phyloP scores from a whole-genome alignment of 2,888 invertebrate genomes.

The Baronia brevicornis region DNA sequence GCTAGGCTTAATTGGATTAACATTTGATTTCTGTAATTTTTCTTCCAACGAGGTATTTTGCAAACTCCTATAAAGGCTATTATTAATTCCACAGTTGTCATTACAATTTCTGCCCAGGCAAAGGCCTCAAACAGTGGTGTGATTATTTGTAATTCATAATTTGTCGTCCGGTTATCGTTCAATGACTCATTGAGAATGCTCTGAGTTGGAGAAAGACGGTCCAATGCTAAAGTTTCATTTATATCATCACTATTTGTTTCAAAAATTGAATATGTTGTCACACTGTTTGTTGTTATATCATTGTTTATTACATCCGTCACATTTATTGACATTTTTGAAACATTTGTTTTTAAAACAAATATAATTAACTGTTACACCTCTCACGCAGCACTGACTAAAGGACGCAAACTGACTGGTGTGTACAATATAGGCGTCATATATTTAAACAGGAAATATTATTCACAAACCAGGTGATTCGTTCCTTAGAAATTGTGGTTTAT shows the following conservation, averaged over 20 bases:
- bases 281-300: slow-evolving; percentile 17
- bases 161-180: background rate
- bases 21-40: slow-evolving; percentile 65
- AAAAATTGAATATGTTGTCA: slow-evolving; percentile 17
- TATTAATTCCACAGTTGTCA: slow-evolving; percentile 52
- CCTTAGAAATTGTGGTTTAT: slow-evolving; percentile 49
- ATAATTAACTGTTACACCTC: slow-evolving; percentile 2
- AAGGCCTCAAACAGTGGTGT: slow-evolving; percentile 39
- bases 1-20: slow-evolving; percentile 56
- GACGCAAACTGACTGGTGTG: slow-evolving; percentile 31
- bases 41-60: slow-evolving; percentile 54
- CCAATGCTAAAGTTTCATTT: slow-evolving; percentile 1
- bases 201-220: background rate
- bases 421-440: slow-evolving; percentile 20
- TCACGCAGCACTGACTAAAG: slow-evolving; percentile 15
- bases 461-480: slow-evolving; percentile 40
- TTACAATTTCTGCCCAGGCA: slow-evolving; percentile 49
- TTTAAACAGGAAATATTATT: slow-evolving; percentile 55
- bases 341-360: slow-evolving; percentile 24
- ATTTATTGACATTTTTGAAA: slow-evolving; percentile 33
- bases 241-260: slow-evolving; percentile 4
- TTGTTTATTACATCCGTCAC: slow-evolving; percentile 20
- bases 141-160: slow-evolving; percentile 18
- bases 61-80: slow-evolving; percentile 47
- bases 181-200: slow-evolving; percentile 1